Conservation (phyloP, 2,113 vertebrate species). For the Oryzias javanicus region DNA sequence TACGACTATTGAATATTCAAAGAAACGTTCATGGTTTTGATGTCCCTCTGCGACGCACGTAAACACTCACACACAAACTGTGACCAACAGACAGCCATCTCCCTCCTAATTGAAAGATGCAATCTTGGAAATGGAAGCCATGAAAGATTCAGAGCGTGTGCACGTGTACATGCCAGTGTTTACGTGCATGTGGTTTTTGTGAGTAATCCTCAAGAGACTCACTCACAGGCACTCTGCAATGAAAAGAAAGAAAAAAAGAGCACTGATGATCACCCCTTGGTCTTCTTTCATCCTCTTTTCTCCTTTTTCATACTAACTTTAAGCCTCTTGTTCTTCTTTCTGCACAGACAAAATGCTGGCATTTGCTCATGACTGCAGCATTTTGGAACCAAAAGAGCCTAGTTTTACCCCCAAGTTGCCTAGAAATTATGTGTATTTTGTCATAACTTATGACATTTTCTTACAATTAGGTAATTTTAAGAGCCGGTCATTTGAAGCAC, state of each 20-base stretch:
- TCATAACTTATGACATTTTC: no score
- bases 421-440: not conserved
- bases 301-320: not conserved
- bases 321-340: not conserved
- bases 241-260: constrained; percentile 18
- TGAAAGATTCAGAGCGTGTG: constrained; percentile 52
- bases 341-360: not conserved
- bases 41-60: not conserved
- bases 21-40: no score
- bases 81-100: constrained; percentile 57
- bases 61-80: constrained; percentile 1
- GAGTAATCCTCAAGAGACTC: constrained; percentile 39
- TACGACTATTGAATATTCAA: no score
- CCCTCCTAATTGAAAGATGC: constrained; percentile 70
- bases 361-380: not conserved
- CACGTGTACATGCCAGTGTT: constrained; percentile 10
- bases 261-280: constrained; percentile 12
- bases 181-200: constrained; percentile 19
- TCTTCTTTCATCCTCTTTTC: constrained; percentile 6
- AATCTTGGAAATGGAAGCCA: constrained; percentile 69
- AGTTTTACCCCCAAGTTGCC: not conserved
- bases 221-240: constrained; percentile 28
- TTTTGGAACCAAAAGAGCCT: not conserved
- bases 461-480: no score
- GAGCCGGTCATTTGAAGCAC: no score